Percentiles rank a stretch among this genome's conserved stretches.
phyloP scores from a whole-genome alignment of 2,797 vertebrate species.

The Artibeus jamaicensis region DNA sequence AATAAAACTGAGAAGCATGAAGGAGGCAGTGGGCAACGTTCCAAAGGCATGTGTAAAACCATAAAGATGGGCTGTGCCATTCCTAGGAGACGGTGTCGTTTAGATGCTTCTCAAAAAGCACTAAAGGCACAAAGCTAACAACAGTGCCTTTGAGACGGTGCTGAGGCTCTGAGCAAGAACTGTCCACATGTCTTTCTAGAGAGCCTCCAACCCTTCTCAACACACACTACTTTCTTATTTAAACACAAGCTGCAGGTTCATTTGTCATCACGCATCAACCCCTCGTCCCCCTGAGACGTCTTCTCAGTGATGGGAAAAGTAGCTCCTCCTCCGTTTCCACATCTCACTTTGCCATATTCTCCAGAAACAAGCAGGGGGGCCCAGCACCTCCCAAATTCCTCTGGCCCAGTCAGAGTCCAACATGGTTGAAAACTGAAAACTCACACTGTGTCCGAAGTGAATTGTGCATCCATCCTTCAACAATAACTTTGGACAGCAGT shows the following conservation, averaged over 20 bases:
- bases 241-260: not conserved
- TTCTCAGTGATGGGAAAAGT: not conserved
- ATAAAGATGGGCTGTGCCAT: not conserved
- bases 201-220: not conserved
- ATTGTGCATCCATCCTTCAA: not conserved
- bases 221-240: not conserved
- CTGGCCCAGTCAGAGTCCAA: not conserved
- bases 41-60: not conserved
- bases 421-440: not conserved
- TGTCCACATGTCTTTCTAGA: not conserved
- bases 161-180: not conserved
- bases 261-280: not conserved
- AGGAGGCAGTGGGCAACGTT: not conserved
- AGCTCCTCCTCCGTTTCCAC: not conserved
- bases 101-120: not conserved
- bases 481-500: not conserved
- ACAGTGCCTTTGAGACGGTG: not conserved
- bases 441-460: not conserved
- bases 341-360: not conserved
- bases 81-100: not conserved
- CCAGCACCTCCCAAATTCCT: not conserved
- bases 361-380: not conserved
- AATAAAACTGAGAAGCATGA: not conserved
- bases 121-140: not conserved
- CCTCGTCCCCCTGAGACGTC: not conserved